Evolutionary conservation across 2,113 vertebrate genomes (phyloP).

Genomic region (Nycticebus coucang): DNA sequence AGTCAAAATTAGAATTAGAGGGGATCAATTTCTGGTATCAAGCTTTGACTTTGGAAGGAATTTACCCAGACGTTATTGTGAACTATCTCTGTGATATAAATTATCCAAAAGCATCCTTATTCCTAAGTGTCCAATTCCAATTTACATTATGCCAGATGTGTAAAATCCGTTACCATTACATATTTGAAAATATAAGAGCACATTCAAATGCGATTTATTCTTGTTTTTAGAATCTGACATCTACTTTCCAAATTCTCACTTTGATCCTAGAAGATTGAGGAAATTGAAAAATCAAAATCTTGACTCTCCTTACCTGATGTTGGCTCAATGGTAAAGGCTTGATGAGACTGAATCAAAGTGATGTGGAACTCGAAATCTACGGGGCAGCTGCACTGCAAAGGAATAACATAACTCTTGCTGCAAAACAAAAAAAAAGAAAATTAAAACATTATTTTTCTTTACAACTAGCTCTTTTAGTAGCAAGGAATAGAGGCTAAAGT

Average conservation of each 20-base stretch:
- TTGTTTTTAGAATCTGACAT: not conserved
- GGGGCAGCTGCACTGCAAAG: conserved; percentile 94
- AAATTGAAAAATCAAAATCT: not conserved
- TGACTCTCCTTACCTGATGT: conserved; percentile 85
- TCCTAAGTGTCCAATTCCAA: not conserved
- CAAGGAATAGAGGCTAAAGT: not conserved
- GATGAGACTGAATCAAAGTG: conserved; percentile 87
- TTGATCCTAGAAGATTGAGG: not conserved
- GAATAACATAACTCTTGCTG: conserved; percentile 89
- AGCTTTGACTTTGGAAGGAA: not conserved
- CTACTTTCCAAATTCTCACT: not conserved
- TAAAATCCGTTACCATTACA: not conserved
- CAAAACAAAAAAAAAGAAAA: conserved; percentile 62
- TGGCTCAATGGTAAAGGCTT: conserved; percentile 90
- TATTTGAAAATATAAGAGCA: conserved; percentile 16
- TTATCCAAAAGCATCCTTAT: not conserved
- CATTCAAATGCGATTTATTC: not conserved
- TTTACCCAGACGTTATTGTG: not conserved
- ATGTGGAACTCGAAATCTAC: conserved; percentile 95
- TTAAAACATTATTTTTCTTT: not conserved
- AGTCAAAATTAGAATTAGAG: conserved; percentile 16
- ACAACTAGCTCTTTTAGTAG: not conserved
- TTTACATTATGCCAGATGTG: not conserved
- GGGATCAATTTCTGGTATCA: conserved; percentile 21
- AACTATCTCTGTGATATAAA: not conserved